Evolutionary conservation across 2,113 vertebrate species (phyloP), one percentile per base, ranked within the genome.

Genomic region (Spheniscus mendiculus): DNA sequence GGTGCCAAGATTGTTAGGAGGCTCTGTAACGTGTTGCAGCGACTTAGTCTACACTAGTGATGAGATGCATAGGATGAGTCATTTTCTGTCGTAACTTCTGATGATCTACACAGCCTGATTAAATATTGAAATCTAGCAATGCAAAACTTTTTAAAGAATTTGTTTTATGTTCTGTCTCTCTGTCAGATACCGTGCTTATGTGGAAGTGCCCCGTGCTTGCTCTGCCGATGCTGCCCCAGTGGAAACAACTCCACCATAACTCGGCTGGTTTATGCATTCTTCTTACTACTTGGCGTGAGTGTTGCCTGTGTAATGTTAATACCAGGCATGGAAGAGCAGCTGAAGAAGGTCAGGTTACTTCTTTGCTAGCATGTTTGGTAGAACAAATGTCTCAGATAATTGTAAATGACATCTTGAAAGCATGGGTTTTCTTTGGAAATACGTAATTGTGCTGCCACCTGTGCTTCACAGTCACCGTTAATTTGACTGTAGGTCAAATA

Each of bases 221-320:
- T 99, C 58, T 99, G 99, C 95, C 98, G 99, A n/a, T 99, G 99
- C 98, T 99, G 99, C 93, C 99, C 99, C 50, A 99, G 99, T 82
- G 99, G 99, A 38, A 99, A 99, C 95, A 99, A 99, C 96, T 99
- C 99, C 67, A 99, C 99, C 2, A 99, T 99, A 71, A 99, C 99
- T 2, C 99, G 99, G 8, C 98, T 99, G 93, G 99, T 99, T 80
- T 99, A 99, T 15, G 99, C 99, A 16, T 98, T 99, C 97, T 99
- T 99, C 94, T 94, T 99, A 66, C 98, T 99, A 15, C 97, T 99
- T 82, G 99, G 99, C 3, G 99, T 99, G 13, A 99, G 97, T 14
- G 87, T 99, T 9, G 99, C 99, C 96, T 99, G 99, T 56, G 98
- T 99, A 63, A 99, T 99, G 99, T 77, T 99, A 83, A 99, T 99